Base-by-base conservation (phyloP, 2,888 invertebrate genomes). In the Mythimna lalbum region DNA sequence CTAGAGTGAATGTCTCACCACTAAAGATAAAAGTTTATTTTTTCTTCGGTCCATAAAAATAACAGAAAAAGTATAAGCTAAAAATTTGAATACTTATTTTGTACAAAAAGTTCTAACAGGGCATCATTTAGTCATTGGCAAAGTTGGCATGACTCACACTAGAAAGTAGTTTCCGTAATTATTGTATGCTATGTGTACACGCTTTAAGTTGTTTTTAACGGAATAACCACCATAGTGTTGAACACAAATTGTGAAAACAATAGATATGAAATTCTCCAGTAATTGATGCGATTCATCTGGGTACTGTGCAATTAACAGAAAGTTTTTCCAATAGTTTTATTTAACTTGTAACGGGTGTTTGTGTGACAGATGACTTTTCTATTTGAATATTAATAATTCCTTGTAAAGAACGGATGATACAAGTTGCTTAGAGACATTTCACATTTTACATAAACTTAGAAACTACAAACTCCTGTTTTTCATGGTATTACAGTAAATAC, bases 161-260 rank as follows among this genome's bases (percentile, higher is more conserved):
- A 87, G 87, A 87, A 88, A 89, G 86, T 84, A 78, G 80, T 78
- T 77, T 77, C 69, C 77, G 63, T 84, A 78, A 82, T 76, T 83
- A 80, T 77, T 84, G 78, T 84, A 75, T 82, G 80, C 68, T 64
- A 53, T 78, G 60, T 63, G 66, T 72, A 82, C 78, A 72, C 64
- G 64, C 57, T 74, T 61, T 49, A 53, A 73, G 77, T 74, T 57
- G 70, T 62, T 69, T 81, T 80, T 69, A 83, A 77, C 69, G 47
- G 47, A 73, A 73, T 80, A 69, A 67, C 50, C 52, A 64, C 43
- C 63, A 63, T 63, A 63, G 63, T 65, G 64, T 55, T 39, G 43
- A 63, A 62, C 39, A 70, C 21, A 63, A 69, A 73, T 62, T 53
- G 50, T 52, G 55, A 65, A 82, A 69, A 82, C 67, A 72, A 72